Evolutionary conservation across 2,113 vertebrate species (phyloP).

Genomic region (Tringa solitaria): DNA sequence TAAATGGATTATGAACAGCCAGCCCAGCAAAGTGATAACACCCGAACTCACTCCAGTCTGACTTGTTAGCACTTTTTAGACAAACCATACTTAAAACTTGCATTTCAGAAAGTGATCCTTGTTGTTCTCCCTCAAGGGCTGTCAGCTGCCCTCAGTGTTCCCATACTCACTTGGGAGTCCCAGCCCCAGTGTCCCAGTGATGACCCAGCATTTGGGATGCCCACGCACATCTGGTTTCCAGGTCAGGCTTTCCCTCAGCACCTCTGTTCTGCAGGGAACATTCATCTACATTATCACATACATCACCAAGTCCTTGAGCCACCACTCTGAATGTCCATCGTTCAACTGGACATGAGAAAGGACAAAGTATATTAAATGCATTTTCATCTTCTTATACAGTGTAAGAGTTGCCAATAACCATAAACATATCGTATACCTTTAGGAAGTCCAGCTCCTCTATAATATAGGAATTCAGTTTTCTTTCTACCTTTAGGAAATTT

Average conservation of each 20-base stretch:
- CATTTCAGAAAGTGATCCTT: background rate
- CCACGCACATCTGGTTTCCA: background rate
- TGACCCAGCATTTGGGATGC: fast-evolving
- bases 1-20: background rate
- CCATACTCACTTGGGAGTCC: background rate
- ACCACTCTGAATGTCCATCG: background rate
- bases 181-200: background rate
- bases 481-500: background rate
- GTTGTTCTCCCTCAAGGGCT: background rate
- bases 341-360: background rate
- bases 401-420: background rate
- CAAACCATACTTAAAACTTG: background rate
- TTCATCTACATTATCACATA: background rate
- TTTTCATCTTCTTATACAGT: background rate
- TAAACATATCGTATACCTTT: background rate
- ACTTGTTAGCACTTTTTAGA: background rate
- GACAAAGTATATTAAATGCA: background rate
- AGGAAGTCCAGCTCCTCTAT: background rate
- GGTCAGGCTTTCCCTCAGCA: background rate
- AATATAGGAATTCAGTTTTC: background rate
- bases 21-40: background rate
- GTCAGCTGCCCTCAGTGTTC: background rate
- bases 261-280: background rate
- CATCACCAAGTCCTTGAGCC: background rate
- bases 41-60: fast-evolving